Evolutionary conservation across 1,140 invertebrate species (phyloP), one percentile per base, ranked within the genome.

Genomic region (Lepidurus apus): DNA sequence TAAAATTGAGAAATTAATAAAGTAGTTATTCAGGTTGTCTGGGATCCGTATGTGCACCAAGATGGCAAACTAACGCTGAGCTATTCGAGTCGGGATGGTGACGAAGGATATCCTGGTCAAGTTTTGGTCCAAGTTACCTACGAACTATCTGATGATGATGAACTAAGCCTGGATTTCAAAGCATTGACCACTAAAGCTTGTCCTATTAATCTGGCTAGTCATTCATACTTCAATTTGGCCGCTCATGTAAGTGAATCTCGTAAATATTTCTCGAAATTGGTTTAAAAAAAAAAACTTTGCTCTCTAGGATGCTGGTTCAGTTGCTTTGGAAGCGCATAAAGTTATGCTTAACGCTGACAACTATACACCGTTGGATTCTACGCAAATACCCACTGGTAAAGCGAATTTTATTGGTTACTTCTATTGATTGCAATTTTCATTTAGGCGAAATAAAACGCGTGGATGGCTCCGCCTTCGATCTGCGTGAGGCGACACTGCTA

Each of bases 141-240:
- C 74, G 47, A 89, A 79, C 85, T 98, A 1, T 91, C 87, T 4
- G 86, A 89, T 21, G 89, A 93, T 74, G 92, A 94, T 81, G 88
- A 89, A 79, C 85, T 98, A 1, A 84, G 87, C 10, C 88, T 98
- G 6, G 85, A 90, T 24, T 95, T 93, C 85, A 87, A 87, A 78
- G 92, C 94, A 0, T 89, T 87, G 7, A 90, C 91, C 0, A 91
- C 89, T 0, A 92, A 92, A 83, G 87, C 91, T 8, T 97, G 95
- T 0, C 90, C 93, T 2, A 89, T 98, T 0, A 98, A 96, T 85
- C 85, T 98, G 65, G 95, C 95, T 0, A 97, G 97, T 85, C 96
- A 98, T 84, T 89, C 93, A 7, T 98, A 97, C 84, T 98, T 98
- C 84, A 98, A 98, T 86, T 86, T 98, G 44, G 93, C 91, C 78